phyloP scores from a whole-genome alignment of 2,888 invertebrate genomes.

The Drosophila seclusa region DNA sequence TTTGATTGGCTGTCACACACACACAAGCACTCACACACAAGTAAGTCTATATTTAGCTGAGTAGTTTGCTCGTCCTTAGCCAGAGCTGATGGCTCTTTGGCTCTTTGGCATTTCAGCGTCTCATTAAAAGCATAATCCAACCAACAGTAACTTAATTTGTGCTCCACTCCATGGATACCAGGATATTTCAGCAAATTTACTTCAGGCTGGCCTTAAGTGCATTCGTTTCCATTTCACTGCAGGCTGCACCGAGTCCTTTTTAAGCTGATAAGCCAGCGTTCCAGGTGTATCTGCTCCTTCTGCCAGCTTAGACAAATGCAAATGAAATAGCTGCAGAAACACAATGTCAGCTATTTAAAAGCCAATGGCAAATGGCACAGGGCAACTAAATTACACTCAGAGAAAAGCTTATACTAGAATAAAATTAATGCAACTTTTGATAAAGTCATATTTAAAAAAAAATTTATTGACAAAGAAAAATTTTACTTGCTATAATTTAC shows the following conservation, averaged over 20 bases:
- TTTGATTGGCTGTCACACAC: constrained; percentile 65
- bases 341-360: constrained; percentile 52
- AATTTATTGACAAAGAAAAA: too few relatives aligned
- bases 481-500: too few relatives aligned
- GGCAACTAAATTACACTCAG: constrained; percentile 7
- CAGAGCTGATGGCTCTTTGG: not conserved
- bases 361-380: not conserved
- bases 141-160: constrained; percentile 30
- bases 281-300: constrained; percentile 9
- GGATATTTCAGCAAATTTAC: constrained; percentile 1
- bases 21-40: not conserved
- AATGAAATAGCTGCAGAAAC: constrained; percentile 48
- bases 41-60: constrained; percentile 6
- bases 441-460: not conserved
- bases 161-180: constrained; percentile 21
- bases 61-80: not conserved
- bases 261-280: constrained; percentile 53
- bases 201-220: constrained; percentile 22
- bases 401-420: not conserved
- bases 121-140: constrained; percentile 39
- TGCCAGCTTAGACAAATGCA: constrained; percentile 43
- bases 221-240: constrained; percentile 45
- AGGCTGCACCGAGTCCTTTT: constrained; percentile 21
- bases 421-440: not conserved
- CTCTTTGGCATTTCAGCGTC: constrained; percentile 3